Conservation (phyloP, 2,797 vertebrate genomes). For the Anguilla megastoma region DNA sequence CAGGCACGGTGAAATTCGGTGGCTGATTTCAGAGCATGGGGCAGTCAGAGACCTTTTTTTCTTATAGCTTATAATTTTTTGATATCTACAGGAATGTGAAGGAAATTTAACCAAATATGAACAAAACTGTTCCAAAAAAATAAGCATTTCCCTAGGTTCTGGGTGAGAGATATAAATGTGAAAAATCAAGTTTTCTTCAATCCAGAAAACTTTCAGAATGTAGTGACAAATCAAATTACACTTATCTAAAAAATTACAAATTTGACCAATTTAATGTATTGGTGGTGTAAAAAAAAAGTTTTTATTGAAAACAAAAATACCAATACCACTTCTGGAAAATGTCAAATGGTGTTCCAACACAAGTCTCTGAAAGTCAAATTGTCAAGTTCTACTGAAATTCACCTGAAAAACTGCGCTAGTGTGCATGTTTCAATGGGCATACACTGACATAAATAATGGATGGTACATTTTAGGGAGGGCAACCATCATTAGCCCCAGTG, state of each 20-base stretch:
- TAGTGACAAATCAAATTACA: not conserved
- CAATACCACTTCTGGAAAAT: not conserved
- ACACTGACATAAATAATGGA: not conserved
- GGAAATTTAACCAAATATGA: too few relatives aligned
- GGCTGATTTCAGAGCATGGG: too few relatives aligned
- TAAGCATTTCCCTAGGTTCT: not conserved
- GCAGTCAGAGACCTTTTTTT: too few relatives aligned
- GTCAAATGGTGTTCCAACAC: not conserved
- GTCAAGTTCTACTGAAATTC: not conserved
- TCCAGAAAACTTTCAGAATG: not conserved
- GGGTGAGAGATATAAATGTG: not conserved
- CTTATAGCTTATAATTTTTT: too few relatives aligned
- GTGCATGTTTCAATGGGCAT: not conserved
- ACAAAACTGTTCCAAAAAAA: not conserved
- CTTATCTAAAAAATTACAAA: not conserved
- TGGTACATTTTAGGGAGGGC: constrained; percentile 69
- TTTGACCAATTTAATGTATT: not conserved
- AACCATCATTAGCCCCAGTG: constrained; percentile 77
- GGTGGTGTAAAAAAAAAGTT: not conserved
- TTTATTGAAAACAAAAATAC: not conserved
- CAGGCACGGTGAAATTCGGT: too few relatives aligned
- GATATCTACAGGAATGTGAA: too few relatives aligned
- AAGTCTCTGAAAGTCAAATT: not conserved
- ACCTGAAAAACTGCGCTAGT: not conserved
- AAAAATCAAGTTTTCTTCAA: not conserved